phyloP scores from a whole-genome alignment of 2,113 vertebrate genomes.

The Clarias gariepinus region DNA sequence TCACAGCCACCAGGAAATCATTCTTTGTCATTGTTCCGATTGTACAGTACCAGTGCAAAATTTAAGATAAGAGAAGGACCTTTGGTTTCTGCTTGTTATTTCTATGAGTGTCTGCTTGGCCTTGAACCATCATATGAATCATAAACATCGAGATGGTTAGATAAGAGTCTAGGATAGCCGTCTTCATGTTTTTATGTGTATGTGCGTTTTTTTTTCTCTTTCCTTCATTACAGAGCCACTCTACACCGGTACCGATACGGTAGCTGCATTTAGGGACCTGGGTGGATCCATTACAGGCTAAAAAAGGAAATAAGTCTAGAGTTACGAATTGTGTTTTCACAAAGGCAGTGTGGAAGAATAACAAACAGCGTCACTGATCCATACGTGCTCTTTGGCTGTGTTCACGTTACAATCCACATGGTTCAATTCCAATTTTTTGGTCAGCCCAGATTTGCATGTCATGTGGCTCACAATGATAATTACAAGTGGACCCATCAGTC shows the following conservation, averaged over 20 bases:
- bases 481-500: too few species aligned
- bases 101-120: not conserved
- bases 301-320: constrained; percentile 73
- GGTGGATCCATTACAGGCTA: constrained; percentile 73
- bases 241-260: constrained; percentile 64
- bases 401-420: too few species aligned
- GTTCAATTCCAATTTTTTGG: too few species aligned
- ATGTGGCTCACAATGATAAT: too few species aligned
- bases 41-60: not conserved
- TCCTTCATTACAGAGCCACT: constrained; percentile 63
- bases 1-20: constrained; percentile 19
- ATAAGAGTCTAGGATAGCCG: constrained; percentile 26
- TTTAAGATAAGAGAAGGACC: constrained; percentile 54
- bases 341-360: constrained; percentile 63
- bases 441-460: too few species aligned
- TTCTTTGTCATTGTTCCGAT: not conserved
- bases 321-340: constrained; percentile 64
- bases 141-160: constrained; percentile 22
- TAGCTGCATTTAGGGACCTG: constrained; percentile 54
- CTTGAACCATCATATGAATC: constrained; percentile 22
- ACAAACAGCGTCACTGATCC: constrained; percentile 30
- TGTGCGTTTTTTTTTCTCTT: constrained; percentile 5
- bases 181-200: not conserved
- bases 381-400: not conserved
- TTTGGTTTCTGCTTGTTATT: constrained; percentile 47